Percentiles rank a stretch among this genome's conserved stretches.
Evolutionary conservation across 2,113 vertebrate genomes (phyloP).

Genomic region (Callipepla californica): DNA sequence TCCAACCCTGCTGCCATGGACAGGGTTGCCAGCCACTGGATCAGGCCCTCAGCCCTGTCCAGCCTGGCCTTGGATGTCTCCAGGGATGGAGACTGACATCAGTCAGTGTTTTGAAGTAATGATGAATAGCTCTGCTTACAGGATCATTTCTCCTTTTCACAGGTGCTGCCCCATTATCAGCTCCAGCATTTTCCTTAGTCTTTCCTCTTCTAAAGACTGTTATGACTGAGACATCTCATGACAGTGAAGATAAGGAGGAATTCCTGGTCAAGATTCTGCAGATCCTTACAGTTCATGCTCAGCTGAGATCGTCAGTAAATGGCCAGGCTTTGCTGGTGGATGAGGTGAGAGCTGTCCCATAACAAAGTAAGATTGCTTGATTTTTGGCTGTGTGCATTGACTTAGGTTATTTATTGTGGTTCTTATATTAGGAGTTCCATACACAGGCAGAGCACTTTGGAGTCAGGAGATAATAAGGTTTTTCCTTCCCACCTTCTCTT

Average conservation of each 20-base stretch:
- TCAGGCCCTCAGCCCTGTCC: no score
- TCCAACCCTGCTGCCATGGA: background rate
- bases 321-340: slow-evolving; percentile 79
- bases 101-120: background rate
- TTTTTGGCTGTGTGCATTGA: background rate
- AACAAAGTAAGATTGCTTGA: background rate
- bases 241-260: slow-evolving; percentile 85
- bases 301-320: slow-evolving; percentile 83
- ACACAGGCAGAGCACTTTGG: background rate
- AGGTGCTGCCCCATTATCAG: slow-evolving; percentile 78
- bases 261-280: slow-evolving; percentile 87
- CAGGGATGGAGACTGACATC: background rate
- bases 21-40: no score
- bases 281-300: slow-evolving; percentile 86
- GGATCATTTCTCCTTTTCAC: background rate
- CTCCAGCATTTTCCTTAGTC: slow-evolving; percentile 88
- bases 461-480: background rate
- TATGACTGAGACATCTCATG: slow-evolving; percentile 84
- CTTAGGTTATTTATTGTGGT: background rate
- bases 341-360: slow-evolving; percentile 76
- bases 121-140: background rate
- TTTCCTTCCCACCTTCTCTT: background rate
- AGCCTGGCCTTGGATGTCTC: background rate
- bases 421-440: background rate
- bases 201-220: slow-evolving; percentile 93